Evolutionary conservation across 2,888 invertebrate genomes (phyloP), one percentile per base, ranked within the genome.

Genomic region (Protonemura montana): DNA sequence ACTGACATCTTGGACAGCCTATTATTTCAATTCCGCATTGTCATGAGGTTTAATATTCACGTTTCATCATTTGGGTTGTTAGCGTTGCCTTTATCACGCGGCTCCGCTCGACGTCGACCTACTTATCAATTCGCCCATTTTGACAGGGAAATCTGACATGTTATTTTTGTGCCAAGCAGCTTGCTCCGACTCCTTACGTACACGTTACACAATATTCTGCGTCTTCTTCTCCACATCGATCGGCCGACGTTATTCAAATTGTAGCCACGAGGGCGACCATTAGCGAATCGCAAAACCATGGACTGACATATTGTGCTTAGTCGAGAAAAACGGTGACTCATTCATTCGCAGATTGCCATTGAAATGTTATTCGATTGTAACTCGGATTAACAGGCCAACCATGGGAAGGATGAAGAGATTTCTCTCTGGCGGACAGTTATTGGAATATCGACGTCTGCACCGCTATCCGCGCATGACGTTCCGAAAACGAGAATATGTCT

Each of bases 81-180:
- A 59, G 59, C 59, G 59, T 13, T 3, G 59, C 59, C 59, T 59
- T 59, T 59, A 21, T 59, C 59, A 59, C 7, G 59, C 59, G 35
- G 35, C 59, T 59, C 7, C 41, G 59, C 6, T 10, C 59, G 59
- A 59, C 59, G 59, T 21, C 59, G 59, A 59, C 59, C 59, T 59
- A 59, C 59, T 59, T 59, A 10, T 59, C 59, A 59, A 59, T 7
- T 59, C 21, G 21, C 78, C 26, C 28, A 28, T 78, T 78, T 28
- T 78, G 78, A 78, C 78, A 78, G 27, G 0, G 28, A 28, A 78
- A 78, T 78, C 78, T 78, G 78, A 78, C 78, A 78, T 78, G 78
- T 78, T 78, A 78, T 78, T 78, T 78, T 78, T 78, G 28, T 78
- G 21, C 76, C 5, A 16, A 59, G 59, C 59, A 59, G 59, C 59